These are phyloP conservation scores for Acestrorhynchus altus DNA, from an alignment of 2,797 vertebrate species.

Conservation along the genomic window DNA sequence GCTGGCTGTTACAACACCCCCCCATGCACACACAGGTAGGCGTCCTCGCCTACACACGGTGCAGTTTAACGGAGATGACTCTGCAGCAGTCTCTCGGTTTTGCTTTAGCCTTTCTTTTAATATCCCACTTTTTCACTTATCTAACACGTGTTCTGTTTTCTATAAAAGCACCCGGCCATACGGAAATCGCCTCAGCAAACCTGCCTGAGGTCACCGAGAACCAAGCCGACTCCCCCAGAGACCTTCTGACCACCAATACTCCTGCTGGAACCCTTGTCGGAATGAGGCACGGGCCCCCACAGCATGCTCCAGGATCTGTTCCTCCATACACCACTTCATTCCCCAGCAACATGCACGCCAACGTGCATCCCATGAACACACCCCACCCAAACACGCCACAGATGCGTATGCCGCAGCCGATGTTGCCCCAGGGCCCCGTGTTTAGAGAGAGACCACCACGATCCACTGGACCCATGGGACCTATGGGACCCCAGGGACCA, in stretches of 20 bases:
- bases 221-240: neutral
- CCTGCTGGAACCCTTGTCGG: neutral
- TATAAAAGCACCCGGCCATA: neutral
- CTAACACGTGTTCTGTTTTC: no score
- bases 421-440: constrained; percentile 67
- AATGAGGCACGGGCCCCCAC: constrained; percentile 49
- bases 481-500: constrained; percentile 46
- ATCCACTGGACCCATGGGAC: constrained; percentile 35
- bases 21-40: neutral
- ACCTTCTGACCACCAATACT: neutral
- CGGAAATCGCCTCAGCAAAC: neutral
- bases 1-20: neutral
- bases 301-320: constrained; percentile 57
- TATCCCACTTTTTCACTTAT: neutral
- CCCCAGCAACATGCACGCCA: constrained; percentile 58
- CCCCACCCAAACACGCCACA: constrained; percentile 66
- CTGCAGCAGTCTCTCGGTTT: no score
- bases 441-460: constrained; percentile 52
- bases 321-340: constrained; percentile 67
- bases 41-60: no score
- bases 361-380: constrained; percentile 56
- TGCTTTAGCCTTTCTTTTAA: neutral
- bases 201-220: no score
- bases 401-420: constrained; percentile 42
- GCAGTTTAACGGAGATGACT: no score